Conservation (phyloP, 2,888 invertebrate genomes). For the Andrena haemorrhoa region DNA sequence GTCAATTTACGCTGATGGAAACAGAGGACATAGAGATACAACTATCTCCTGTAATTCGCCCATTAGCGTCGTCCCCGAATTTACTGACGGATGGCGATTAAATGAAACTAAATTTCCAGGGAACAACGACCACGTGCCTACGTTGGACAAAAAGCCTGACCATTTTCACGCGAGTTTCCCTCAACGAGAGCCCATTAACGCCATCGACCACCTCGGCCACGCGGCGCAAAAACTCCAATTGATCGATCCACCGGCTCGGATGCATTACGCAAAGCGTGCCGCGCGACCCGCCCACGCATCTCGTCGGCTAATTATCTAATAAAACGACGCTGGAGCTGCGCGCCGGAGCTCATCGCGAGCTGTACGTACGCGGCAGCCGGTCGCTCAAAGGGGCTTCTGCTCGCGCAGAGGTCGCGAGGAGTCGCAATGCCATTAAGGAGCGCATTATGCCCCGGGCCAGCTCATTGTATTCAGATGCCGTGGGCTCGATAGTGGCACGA, state of each 20-base stretch:
- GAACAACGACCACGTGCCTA: too few relatives aligned
- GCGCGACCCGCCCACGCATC: slow-evolving; percentile 67
- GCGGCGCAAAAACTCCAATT: slow-evolving; percentile 17
- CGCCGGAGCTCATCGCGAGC: slow-evolving; percentile 30
- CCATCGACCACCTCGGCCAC: slow-evolving; percentile 3
- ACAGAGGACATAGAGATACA: not conserved
- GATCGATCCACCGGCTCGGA: slow-evolving; percentile 58
- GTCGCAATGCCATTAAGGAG: slow-evolving; percentile 76
- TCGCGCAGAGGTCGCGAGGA: slow-evolving; percentile 60
- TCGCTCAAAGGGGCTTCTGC: slow-evolving; percentile 17
- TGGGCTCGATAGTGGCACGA: slow-evolving; percentile 47
- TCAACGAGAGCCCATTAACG: slow-evolving; percentile 4
- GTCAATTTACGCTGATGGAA: slow-evolving; percentile 26
- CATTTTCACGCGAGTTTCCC: not conserved
- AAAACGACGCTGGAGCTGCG: slow-evolving; percentile 60
- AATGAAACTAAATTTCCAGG: too few relatives aligned
- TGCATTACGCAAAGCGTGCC: slow-evolving; percentile 66
- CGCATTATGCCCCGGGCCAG: slow-evolving; percentile 74
- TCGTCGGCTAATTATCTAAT: slow-evolving; percentile 72
- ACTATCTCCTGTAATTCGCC: slow-evolving; percentile 2
- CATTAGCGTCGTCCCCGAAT: too few relatives aligned
- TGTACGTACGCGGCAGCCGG: slow-evolving; percentile 16
- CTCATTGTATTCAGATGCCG: slow-evolving; percentile 83
- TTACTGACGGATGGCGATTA: too few relatives aligned
- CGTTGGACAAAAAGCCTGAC: too few relatives aligned